Base-by-base conservation (phyloP, 2,888 invertebrate species). In the Enchytraeus crypticus region DNA sequence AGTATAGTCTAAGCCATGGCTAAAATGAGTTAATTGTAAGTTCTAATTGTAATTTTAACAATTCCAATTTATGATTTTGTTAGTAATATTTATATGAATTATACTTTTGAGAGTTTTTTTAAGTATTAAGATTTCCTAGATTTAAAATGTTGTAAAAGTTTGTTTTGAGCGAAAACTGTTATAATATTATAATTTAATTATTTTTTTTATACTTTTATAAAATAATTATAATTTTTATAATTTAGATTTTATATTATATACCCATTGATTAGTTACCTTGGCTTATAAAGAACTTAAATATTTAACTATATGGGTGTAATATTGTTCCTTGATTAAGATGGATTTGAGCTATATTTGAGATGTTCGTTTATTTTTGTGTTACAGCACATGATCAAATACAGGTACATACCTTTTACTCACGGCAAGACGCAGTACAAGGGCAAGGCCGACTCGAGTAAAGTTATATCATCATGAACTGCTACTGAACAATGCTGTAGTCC, bases 351-450 rank as follows among this genome's bases (percentile, higher is more conserved):
- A 14, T n/a, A n/a, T n/a, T 49, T 18, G 1, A 3, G 21, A 4
- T 29, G 2, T 21, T n/a, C 23, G n/a, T 49, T 33, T 29, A 5
- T 14, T 30, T 43, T 43, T 45, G 18, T 38, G 18, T 70, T 77
- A 86, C 85, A 95, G 93, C 98, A 98, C 84, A 98, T 98, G 98
- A 89, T 98, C 78, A 95, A 92, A 83, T 98, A 97, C 82, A 88
- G 90, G 81, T 98, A 98, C 82, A 83, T 98, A 80, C 98, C 98
- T 64, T 99, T 98, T 81, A 95, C 96, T 59, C 90, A 92, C 79
- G 93, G 95, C 75, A 98, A 99, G 84, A 92, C 95, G 75, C 88
- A 88, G 81, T 95, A 95, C 83, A 72, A 74, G 46, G 65, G 66
- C 18, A 67, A 64, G 51, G 60, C 62, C 18, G 62, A 64, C 56